Percentiles rank a stretch among this genome's conserved stretches.
phyloP scores from a whole-genome alignment of 2,888 invertebrate genomes.

The Ochlodes sylvanus region DNA sequence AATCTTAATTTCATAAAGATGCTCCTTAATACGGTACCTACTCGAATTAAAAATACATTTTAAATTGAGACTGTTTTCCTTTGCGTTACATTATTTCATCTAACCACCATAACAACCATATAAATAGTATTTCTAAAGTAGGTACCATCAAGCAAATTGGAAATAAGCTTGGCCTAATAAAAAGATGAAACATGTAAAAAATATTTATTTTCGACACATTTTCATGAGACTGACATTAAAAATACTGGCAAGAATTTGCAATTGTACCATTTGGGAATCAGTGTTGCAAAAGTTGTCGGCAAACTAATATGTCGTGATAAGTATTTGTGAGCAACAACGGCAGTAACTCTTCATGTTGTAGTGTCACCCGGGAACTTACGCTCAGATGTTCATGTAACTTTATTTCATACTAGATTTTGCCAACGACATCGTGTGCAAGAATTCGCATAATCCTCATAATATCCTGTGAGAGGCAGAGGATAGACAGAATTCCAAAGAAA shows the following conservation, averaged over 20 bases:
- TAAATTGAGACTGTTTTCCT: no score
- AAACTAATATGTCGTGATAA: conserved; percentile 76
- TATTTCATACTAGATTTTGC: conserved; percentile 1
- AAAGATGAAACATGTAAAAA: no score
- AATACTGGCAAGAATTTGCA: not conserved
- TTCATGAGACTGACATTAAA: not conserved
- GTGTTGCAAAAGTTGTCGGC: conserved; percentile 49
- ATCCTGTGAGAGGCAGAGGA: not conserved
- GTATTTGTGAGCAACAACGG: conserved; percentile 63
- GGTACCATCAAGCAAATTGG: no score
- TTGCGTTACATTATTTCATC: no score
- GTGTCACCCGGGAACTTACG: conserved; percentile 52
- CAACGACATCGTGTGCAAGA: not conserved
- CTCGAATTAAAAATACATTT: no score
- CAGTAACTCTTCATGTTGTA: conserved; percentile 70
- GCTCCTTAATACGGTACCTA: no score
- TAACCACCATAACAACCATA: no score
- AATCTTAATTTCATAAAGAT: no score
- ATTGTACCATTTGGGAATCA: conserved; percentile 2
- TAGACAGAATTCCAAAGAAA: no score
- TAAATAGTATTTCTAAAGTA: no score
- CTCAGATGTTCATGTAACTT: conserved; percentile 28
- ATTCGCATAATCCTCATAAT: not conserved
- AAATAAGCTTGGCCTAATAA: no score
- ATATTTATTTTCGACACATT: no score